Evolutionary conservation across 2,888 invertebrate species (phyloP), one percentile per base, ranked within the genome.

Genomic region (Synergus umbraculus): DNA sequence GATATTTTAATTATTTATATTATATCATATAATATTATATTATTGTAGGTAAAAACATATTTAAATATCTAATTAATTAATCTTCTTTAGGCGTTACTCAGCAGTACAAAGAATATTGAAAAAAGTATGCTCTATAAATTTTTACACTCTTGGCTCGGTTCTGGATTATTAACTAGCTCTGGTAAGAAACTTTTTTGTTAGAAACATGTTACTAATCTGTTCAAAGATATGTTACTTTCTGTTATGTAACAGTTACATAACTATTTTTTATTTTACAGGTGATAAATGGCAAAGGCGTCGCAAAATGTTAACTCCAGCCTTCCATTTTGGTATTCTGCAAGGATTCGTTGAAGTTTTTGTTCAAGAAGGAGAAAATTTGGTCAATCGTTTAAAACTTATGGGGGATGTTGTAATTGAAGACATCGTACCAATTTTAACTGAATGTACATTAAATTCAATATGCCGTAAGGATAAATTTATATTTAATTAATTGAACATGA

Each of bases 81-180:
- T 5, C 13, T 46, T 3, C 60, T 91, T n/a, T 88, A 92, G 81
- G 90, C 91, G 2, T 76, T 92, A 63, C 86, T 92, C 29, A 91
- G 86, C 78, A 92, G 92, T 54, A 87, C 86, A 13, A 66, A 85
- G 3, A 91, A 92, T 78, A 91, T 91, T 60, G 89, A 91, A 79
- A 92, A 92, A 80, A 92, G 92, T 78, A 83, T 90, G 37, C 92
- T 92, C 77, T 92, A 92, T 79, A 80, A 87, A 18, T 90, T 90
- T 78, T 82, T 92, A 4, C 85, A 87, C 43, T 89, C 90, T 3
- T 92, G 92, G 91, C 87, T 92, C 4, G 92, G 92, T 3, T 88
- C 85, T n/a, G 92, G 92, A n/a, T 87, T 92, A 43, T 82, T 92
- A 15, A 90, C 90, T 3, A 91, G 90, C 73, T 84, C 84, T 63